Evolutionary conservation across 1,140 invertebrate genomes (phyloP).

Genomic region (Drosophila burlai): DNA sequence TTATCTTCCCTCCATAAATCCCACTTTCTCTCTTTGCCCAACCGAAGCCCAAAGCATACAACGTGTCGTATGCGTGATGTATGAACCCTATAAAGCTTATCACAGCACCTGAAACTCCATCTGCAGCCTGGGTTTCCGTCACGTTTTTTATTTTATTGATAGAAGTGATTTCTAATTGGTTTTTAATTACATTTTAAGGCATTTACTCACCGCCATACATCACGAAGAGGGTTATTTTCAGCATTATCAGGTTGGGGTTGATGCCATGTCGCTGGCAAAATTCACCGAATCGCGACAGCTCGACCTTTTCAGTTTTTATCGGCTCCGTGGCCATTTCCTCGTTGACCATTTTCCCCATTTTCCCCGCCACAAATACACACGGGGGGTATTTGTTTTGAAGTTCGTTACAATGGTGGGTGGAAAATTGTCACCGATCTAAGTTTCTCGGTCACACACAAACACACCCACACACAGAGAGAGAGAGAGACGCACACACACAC

Average conservation of each 20-base stretch:
- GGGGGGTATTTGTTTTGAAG: conserved; percentile 64
- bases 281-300: conserved; percentile 76
- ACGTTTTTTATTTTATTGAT: conserved; percentile 13
- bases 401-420: conserved; percentile 64
- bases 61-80: conserved; percentile 52
- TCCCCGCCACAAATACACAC: conserved; percentile 10
- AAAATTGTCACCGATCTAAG: conserved; percentile 53
- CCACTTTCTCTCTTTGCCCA: background rate
- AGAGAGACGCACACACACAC: background rate
- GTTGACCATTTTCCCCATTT: conserved; percentile 73
- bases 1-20: conserved; percentile 11
- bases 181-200: conserved; percentile 47
- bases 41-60: conserved; percentile 2
- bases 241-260: conserved; percentile 90
- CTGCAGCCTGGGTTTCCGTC: conserved; percentile 23
- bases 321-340: conserved; percentile 77
- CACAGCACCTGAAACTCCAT: conserved; percentile 22
- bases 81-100: conserved; percentile 15
- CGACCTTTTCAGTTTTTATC: conserved; percentile 63
- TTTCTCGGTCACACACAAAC: conserved; percentile 75
- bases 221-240: conserved; percentile 92
- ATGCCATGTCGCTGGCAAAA: conserved; percentile 85
- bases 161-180: conserved; percentile 49
- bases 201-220: conserved; percentile 90
- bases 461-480: conserved; percentile 14